Percentiles rank a stretch among this genome's conserved stretches.
Evolutionary conservation across 2,888 invertebrate genomes (phyloP).

Genomic region (Taphrorychus bicolor): DNA sequence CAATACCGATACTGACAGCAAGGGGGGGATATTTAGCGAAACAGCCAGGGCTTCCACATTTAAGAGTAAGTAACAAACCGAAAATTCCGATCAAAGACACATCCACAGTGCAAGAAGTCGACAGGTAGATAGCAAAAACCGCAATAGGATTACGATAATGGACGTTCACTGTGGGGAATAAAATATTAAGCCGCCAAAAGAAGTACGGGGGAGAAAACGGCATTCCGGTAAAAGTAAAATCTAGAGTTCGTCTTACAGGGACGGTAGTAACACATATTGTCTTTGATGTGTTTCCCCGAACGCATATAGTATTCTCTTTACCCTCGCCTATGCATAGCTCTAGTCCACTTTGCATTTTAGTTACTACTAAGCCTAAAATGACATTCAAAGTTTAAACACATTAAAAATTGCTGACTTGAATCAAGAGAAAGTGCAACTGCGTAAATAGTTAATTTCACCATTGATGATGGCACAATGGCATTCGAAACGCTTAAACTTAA

Average conservation of each 20-base stretch:
- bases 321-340: conserved; percentile 35
- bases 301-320: conserved; percentile 54
- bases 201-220: conserved; percentile 33
- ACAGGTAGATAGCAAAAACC: conserved; percentile 8
- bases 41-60: conserved; percentile 13
- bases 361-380: conserved; percentile 43
- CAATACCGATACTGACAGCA: conserved; percentile 58
- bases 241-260: conserved; percentile 51
- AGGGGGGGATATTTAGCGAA: conserved; percentile 61
- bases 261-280: conserved; percentile 56
- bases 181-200: conserved; percentile 33
- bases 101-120: not conserved
- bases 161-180: conserved; percentile 41
- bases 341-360: conserved; percentile 51
- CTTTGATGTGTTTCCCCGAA: conserved; percentile 56
- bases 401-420: not conserved
- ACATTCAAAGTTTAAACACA: conserved; percentile 37
- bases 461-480: too few species aligned
- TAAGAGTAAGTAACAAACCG: not conserved
- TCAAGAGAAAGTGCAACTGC: too few species aligned
- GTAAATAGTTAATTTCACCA: too few species aligned
- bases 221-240: conserved; percentile 47
- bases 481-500: too few species aligned
- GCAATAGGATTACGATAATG: conserved; percentile 44
- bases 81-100: not conserved